phyloP scores from a whole-genome alignment of 2,113 vertebrate genomes.

The Myotis lucifugus region DNA sequence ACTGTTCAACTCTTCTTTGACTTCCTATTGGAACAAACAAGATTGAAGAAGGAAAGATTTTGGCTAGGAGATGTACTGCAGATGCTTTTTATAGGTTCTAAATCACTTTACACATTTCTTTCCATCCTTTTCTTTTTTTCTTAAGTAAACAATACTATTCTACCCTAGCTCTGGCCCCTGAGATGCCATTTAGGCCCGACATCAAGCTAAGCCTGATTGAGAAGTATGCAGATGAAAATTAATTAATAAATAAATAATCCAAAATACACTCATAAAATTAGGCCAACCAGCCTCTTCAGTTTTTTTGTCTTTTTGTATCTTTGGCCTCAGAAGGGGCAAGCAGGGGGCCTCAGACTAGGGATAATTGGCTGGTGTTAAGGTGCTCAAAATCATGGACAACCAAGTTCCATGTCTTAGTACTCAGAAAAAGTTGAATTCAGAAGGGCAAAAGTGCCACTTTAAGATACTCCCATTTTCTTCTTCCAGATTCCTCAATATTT shows the following conservation, averaged over 20 bases:
- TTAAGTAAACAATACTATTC: constrained; percentile 50
- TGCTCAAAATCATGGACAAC: background rate
- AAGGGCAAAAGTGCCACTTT: background rate
- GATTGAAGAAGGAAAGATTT: background rate
- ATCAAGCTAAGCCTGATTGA: background rate
- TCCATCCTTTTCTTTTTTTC: background rate
- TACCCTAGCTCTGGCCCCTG: background rate
- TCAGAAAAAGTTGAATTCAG: background rate
- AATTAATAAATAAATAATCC: constrained; percentile 28
- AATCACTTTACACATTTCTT: background rate
- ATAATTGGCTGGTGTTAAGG: background rate
- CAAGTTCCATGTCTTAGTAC: background rate
- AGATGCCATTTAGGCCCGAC: constrained; percentile 39
- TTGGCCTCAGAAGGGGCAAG: constrained; percentile 1
- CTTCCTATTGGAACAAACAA: background rate
- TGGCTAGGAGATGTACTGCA: background rate
- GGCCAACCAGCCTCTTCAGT: background rate
- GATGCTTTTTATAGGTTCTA: background rate
- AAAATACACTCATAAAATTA: background rate
- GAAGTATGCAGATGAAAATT: constrained; percentile 59
- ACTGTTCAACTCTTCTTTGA: background rate
- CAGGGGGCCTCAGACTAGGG: background rate
- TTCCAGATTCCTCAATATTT: background rate
- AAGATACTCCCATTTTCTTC: background rate
- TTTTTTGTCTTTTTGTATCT: background rate